These are phyloP conservation scores for Rhagoletis zephyria DNA, from an alignment of 1,140 invertebrate genomes.

Conservation along the genomic window DNA sequence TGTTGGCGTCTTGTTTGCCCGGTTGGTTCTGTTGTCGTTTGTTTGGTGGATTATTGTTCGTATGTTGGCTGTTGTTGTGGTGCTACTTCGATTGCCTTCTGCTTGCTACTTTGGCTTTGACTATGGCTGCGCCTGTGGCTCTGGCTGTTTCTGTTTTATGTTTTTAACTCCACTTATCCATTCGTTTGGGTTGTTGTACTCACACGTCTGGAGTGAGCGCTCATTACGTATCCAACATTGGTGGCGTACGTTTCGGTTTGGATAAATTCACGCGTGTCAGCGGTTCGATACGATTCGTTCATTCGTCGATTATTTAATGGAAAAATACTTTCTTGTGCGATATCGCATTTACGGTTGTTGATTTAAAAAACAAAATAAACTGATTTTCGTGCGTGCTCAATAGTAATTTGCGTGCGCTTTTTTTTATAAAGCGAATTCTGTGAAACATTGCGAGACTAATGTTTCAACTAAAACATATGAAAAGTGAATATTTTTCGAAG, in stretches of 20 bases:
- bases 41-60: slow-evolving; percentile 49
- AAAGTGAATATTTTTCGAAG: not conserved
- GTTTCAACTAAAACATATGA: slow-evolving; percentile 7
- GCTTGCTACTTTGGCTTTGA: no score
- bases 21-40: slow-evolving; percentile 39
- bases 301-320: slow-evolving; percentile 23
- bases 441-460: not conserved
- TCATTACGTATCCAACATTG: slow-evolving; percentile 28
- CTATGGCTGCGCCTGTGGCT: no score
- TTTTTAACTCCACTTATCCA: slow-evolving; percentile 29
- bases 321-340: not conserved
- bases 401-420: not conserved
- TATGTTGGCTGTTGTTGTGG: slow-evolving; percentile 24
- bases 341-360: not conserved
- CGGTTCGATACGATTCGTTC: slow-evolving; percentile 12
- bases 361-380: no score
- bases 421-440: no score
- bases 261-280: not conserved
- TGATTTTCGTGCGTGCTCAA: not conserved
- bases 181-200: slow-evolving; percentile 50
- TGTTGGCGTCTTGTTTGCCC: slow-evolving; percentile 30
- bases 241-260: slow-evolving; percentile 42
- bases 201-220: slow-evolving; percentile 47
- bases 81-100: slow-evolving; percentile 17
- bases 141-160: not conserved